phyloP scores from a whole-genome alignment of 2,888 invertebrate species.

The Drosophila flavopinicola region DNA sequence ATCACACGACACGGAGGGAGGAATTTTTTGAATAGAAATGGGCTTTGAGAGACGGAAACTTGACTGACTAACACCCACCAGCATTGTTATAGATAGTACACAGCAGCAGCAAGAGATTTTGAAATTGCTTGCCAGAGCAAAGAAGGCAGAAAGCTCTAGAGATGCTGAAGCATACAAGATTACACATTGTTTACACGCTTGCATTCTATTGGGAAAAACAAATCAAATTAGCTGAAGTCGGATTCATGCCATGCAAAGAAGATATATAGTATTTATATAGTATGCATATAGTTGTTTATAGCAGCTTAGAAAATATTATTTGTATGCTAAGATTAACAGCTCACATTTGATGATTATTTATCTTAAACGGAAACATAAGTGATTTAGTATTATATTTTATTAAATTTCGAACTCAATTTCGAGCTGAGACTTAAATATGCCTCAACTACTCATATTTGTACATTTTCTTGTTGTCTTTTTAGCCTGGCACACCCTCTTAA shows the following conservation, averaged over 20 bases:
- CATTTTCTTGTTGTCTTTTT: too few relatives aligned
- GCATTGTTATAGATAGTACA: conserved; percentile 40
- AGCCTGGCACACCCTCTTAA: too few relatives aligned
- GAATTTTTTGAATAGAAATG: conserved; percentile 19
- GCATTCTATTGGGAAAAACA: conserved; percentile 29
- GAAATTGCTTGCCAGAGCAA: conserved; percentile 21
- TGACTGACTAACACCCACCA: conserved; percentile 6
- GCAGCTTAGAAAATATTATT: too few relatives aligned
- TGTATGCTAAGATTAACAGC: not conserved
- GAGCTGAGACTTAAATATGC: too few relatives aligned
- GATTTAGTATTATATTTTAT: too few relatives aligned
- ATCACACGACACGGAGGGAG: conserved; percentile 48
- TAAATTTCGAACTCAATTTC: too few relatives aligned
- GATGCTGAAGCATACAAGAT: conserved; percentile 33
- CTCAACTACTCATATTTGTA: too few relatives aligned
- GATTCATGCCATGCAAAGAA: conserved; percentile 10
- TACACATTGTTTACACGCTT: conserved; percentile 38
- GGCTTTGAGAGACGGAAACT: conserved; percentile 7
- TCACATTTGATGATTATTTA: too few relatives aligned
- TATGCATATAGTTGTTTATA: too few relatives aligned
- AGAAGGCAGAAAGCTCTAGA: conserved; percentile 12
- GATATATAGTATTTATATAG: not conserved
- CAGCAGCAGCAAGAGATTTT: conserved; percentile 15
- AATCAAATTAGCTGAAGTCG: conserved; percentile 38
- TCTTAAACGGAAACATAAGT: too few relatives aligned